Base-by-base conservation (phyloP, 2,888 invertebrate species). In the Agrochola litura region DNA sequence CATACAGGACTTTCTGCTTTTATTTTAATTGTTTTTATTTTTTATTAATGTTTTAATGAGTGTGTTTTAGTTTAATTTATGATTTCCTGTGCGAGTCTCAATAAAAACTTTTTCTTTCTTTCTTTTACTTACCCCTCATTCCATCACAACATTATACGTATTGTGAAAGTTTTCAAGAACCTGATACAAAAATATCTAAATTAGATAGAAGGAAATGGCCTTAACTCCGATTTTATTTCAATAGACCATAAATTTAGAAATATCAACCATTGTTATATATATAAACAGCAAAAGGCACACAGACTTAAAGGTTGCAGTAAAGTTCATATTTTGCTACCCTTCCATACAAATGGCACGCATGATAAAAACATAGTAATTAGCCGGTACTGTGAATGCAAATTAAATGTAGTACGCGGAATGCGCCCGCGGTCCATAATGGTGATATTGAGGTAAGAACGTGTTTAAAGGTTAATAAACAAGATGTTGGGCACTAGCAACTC, bases 351-450 rank as follows among this genome's bases (percentile, higher is more conserved):
- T 85, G 54, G 16, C 41, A 30, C 2, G 56, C 49, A 75, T 73
- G 68, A 76, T 81, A 83, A 76, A 81, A 86, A 83, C 69, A 75
- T 73, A 84, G 76, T 70, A 76, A 84, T 81, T 84, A 84, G 68
- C 58, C 30, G 52, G 63, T 73, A 75, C 74, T 56, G 67, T 46
- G 70, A 86, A 86, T 78, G 85, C 78, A 84, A 85, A 86, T 84
- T 86, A 73, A 65, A 64, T 77, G 65, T 58, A 73, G 68, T 61
- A 54, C 46, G 54, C 10, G 25, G 68, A 61, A 74, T 78, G 71
- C 49, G 25, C 68, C 49, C 30, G 58, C 52, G 9, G 16, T 58
- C 49, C 43, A 61, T 73, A 82, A 77, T 71, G 9, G 63, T n/a
- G 37, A 56, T 67, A 58, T 73, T 68, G 41, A 68, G 14, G 64